Percentiles rank a stretch among this genome's conserved stretches.
Conservation (phyloP, 2,888 invertebrate genomes). For the Andrena praecox region DNA sequence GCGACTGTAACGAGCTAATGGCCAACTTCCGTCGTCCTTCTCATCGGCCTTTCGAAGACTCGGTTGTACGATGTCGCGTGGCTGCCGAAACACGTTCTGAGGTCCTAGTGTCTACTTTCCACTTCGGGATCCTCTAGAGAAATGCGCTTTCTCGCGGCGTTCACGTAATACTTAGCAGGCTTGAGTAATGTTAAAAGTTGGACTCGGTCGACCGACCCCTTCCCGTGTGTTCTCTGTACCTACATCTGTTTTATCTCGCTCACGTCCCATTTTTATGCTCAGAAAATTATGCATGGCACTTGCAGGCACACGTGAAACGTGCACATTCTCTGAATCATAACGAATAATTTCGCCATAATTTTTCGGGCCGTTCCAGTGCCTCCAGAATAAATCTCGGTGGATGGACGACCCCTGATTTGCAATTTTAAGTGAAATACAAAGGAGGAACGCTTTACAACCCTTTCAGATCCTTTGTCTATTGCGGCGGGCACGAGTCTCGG, state of each 20-base stretch:
- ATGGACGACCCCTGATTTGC: background rate
- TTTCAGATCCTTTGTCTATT: background rate
- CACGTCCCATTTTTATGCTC: constrained; percentile 12
- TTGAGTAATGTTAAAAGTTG: constrained; percentile 33
- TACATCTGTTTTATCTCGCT: constrained; percentile 11
- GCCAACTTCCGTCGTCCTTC: background rate
- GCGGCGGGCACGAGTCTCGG: background rate
- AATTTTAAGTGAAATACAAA: background rate
- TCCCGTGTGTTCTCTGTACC: constrained; percentile 1
- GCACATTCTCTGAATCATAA: background rate
- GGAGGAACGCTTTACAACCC: background rate
- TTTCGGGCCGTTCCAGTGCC: background rate
- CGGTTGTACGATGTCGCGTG: background rate
- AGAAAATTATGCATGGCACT: background rate
- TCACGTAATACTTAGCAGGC: constrained; percentile 77
- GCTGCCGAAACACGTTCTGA: constrained; percentile 10
- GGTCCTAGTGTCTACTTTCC: constrained; percentile 58
- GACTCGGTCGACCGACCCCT: constrained; percentile 19
- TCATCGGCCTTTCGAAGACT: background rate
- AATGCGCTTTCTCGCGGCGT: constrained; percentile 81
- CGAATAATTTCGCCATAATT: background rate
- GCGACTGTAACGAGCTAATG: background rate
- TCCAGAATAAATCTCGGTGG: background rate
- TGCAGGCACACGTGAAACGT: background rate
- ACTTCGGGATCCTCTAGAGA: constrained; percentile 75